These are phyloP conservation scores for Ctena decussata DNA, from an alignment of 2,888 invertebrate species.

Conservation along the genomic window DNA sequence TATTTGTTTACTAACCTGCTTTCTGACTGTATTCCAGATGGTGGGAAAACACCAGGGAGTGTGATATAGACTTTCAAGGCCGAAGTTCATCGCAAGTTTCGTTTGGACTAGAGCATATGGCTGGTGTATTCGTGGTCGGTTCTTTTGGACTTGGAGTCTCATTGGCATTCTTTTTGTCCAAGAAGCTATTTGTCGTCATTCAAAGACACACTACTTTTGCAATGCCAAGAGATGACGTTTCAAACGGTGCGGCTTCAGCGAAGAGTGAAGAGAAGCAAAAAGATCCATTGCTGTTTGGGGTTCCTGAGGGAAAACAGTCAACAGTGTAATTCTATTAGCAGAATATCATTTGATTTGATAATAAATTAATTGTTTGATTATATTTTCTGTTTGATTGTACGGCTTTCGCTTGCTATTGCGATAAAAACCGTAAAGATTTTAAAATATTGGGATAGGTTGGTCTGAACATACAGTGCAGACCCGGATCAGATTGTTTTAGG, in stretches of 20 bases:
- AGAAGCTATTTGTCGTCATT: conserved; percentile 77
- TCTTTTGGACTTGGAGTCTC: conserved; percentile 77
- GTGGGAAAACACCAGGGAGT: conserved; percentile 81
- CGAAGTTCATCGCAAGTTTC: conserved; percentile 69
- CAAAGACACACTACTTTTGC: conserved; percentile 29
- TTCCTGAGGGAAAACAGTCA: conserved; percentile 59
- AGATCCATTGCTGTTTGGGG: conserved; percentile 46
- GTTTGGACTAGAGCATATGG: conserved; percentile 78
- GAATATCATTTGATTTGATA: no score
- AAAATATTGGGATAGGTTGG: no score
- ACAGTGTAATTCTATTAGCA: conserved; percentile 57
- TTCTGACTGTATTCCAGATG: conserved; percentile 67
- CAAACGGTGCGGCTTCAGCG: not conserved
- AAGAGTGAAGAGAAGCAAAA: conserved; percentile 45
- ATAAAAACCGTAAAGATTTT: no score
- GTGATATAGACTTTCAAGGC: conserved; percentile 66
- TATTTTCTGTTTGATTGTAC: no score
- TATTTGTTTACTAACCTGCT: no score
- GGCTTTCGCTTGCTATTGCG: no score
- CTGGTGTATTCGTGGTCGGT: conserved; percentile 82
- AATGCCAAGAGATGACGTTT: not conserved
- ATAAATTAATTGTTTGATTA: no score
- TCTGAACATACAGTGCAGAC: no score
- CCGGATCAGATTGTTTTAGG: no score
- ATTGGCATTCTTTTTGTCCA: conserved; percentile 77